Evolutionary conservation across 2,888 invertebrate genomes (phyloP).

Genomic region (Belgica antarctica): DNA sequence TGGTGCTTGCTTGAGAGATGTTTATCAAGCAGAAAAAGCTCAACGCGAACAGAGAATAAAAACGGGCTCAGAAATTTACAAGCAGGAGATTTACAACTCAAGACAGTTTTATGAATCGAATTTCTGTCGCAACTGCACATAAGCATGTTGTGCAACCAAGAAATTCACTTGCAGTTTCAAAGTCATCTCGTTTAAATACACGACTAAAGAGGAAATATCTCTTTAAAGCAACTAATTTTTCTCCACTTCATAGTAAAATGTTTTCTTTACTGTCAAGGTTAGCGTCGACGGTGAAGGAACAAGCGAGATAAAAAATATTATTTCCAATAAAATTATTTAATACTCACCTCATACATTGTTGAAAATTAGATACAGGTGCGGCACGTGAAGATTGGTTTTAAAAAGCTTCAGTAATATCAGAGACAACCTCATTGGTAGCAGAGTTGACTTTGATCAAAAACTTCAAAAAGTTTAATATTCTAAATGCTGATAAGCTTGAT

Average conservation of each 20-base stretch:
- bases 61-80: not conserved
- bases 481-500: too few species aligned
- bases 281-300: not conserved
- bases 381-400: too few species aligned
- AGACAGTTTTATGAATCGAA: slow-evolving; percentile 19
- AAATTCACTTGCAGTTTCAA: slow-evolving; percentile 34
- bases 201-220: slow-evolving; percentile 26
- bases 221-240: slow-evolving; percentile 22
- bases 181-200: slow-evolving; percentile 16
- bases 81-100: slow-evolving; percentile 12
- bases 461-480: too few species aligned
- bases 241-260: not conserved
- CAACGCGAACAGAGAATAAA: not conserved
- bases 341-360: slow-evolving; percentile 8
- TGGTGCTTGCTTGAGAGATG: not conserved
- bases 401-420: too few species aligned
- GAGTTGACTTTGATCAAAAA: too few species aligned
- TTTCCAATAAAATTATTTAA: not conserved
- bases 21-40: not conserved
- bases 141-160: slow-evolving; percentile 12
- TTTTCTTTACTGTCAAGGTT: slow-evolving; percentile 33
- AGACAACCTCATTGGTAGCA: too few species aligned
- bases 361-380: too few species aligned
- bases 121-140: not conserved
- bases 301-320: not conserved